A percentile compares a stretch with the other conserved stretches of the same genome.
Conservation (phyloP, 2,888 invertebrate species). For the Drosophila vallismaia region DNA sequence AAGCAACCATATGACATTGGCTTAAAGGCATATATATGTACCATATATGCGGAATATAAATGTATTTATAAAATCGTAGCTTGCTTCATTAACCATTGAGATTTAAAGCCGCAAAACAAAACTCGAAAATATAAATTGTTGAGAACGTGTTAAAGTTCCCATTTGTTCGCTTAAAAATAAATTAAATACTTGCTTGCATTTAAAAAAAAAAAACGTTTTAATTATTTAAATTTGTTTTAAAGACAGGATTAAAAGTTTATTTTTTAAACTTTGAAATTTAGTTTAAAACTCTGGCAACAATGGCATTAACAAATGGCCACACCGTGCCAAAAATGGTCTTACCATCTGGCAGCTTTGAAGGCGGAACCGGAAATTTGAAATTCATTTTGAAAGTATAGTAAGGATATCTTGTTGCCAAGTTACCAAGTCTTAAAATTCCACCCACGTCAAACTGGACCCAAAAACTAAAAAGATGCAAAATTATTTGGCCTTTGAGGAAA, state of each 20-base stretch:
- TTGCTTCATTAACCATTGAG: constrained; percentile 45
- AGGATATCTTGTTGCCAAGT: not conserved
- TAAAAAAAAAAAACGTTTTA: constrained; percentile 14
- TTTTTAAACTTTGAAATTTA: not conserved
- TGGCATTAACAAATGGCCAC: not conserved
- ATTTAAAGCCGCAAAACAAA: constrained; percentile 42
- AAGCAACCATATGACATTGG: constrained; percentile 11
- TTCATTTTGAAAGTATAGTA: not conserved
- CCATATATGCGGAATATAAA: constrained; percentile 8
- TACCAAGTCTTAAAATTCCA: not conserved
- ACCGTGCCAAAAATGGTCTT: not conserved
- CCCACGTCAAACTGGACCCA: not conserved
- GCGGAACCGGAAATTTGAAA: not conserved
- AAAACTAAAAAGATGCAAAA: not conserved
- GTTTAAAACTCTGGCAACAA: not conserved
- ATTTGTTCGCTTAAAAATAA: constrained; percentile 36
- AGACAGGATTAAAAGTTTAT: not conserved
- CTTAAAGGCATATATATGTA: constrained; percentile 3
- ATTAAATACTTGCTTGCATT: constrained; percentile 55
- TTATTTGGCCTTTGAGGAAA: constrained; percentile 43
- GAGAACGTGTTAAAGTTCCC: constrained; percentile 8
- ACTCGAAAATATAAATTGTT: constrained; percentile 12
- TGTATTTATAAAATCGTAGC: constrained; percentile 24
- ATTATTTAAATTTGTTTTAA: not conserved
- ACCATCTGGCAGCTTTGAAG: not conserved